phyloP scores from a whole-genome alignment of 2,888 invertebrate species.

The Celastrina argiolus region DNA sequence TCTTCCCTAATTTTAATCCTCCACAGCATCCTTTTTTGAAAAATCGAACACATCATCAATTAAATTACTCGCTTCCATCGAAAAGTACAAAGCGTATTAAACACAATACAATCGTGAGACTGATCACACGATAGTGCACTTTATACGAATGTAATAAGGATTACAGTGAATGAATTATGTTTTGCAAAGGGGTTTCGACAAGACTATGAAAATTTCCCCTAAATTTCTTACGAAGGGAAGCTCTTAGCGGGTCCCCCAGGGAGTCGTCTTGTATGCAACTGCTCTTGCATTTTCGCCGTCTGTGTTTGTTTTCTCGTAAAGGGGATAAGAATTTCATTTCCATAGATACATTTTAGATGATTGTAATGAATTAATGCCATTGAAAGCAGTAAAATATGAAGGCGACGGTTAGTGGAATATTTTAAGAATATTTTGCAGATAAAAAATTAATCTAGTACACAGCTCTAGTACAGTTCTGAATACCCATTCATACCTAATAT shows the following conservation, averaged over 20 bases:
- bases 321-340: conserved; percentile 40
- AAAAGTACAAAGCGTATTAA: conserved; percentile 45
- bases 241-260: conserved; percentile 44
- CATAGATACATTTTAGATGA: conserved; percentile 34
- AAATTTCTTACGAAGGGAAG: conserved; percentile 51
- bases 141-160: conserved; percentile 28
- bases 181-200: conserved; percentile 37
- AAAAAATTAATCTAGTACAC: too few relatives aligned
- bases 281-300: conserved; percentile 51
- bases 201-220: conserved; percentile 49
- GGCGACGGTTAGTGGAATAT: not conserved
- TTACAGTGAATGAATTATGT: not conserved
- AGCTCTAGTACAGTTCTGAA: too few relatives aligned
- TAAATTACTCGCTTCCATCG: conserved; percentile 69
- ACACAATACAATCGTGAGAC: conserved; percentile 23
- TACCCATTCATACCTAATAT: too few relatives aligned
- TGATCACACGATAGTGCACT: conserved; percentile 25
- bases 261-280: conserved; percentile 53
- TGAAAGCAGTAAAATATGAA: not conserved
- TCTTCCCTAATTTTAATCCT: conserved; percentile 9
- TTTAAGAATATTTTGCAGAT: not conserved
- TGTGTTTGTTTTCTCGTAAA: conserved; percentile 47
- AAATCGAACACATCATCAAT: conserved; percentile 74
- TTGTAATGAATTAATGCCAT: conserved; percentile 26
- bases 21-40: conserved; percentile 53